Base-by-base conservation (phyloP, 2,888 invertebrate genomes). In the Tanaodytes sp. region DNA sequence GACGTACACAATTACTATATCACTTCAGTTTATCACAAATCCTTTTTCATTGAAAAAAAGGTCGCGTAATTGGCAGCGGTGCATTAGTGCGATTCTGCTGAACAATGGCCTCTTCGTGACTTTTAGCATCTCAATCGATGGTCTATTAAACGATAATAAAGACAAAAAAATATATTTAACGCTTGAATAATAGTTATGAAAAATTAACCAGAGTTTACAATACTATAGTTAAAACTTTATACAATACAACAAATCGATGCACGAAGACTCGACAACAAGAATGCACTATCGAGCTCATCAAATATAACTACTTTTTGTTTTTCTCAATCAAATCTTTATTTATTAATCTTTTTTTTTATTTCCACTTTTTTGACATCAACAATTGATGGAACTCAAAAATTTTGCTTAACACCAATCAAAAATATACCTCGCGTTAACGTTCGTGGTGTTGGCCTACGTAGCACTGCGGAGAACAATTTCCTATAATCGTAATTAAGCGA, bases 11-110 rank as follows among this genome's bases (percentile, higher is more conserved):
- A 49, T 63, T 63, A 63, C 49, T 62, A 62, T 66, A 66, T 59
- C 66, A 59, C 65, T 71, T 66, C 64, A 39, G 19, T 59, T 67
- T 64, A 71, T 67, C 67, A 67, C 67, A 67, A 67, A 64, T 63
- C 64, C 66, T 59, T 62, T 66, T 70, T 33, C 43, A 19, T 48
- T 11, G 48, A 12, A 49, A 61, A 68, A 63, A 52, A 51, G 65
- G 58, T 48, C 62, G 58, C 62, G 39, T 54, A 54, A 69, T 54
- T 69, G 61, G 57, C 68, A 58, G 45, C 58, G 54, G 61, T 64
- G 62, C 71, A 61, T 52, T 65, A 57, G 63, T 62, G 64, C 57
- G 43, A 52, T 45, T 57, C 68, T 72, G 64, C 52, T 36, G 57
- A 68, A 68, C 58, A 58, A 63, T 71, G 66, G 66, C 66, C 54